Evolutionary conservation across 2,797 vertebrate genomes (phyloP).

Genomic region (Notolabrus celidotus): DNA sequence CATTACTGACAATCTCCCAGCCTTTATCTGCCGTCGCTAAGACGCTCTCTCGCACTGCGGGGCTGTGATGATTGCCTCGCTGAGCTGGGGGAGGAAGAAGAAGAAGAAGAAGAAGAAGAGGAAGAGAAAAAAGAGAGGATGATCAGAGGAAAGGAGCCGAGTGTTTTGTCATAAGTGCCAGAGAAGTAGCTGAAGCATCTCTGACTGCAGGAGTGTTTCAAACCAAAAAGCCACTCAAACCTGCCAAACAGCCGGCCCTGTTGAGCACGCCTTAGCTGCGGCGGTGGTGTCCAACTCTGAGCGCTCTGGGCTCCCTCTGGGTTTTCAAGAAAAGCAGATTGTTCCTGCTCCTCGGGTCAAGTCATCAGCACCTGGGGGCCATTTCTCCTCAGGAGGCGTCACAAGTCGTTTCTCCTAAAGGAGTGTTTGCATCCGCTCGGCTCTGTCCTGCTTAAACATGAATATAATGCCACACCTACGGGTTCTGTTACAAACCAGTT

Average conservation of each 20-base stretch:
- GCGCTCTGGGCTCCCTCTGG: slow-evolving; percentile 49
- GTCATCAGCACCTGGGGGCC: slow-evolving; percentile 16
- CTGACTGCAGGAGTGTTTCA: slow-evolving; percentile 53
- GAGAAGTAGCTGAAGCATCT: slow-evolving; percentile 38
- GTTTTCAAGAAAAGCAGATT: slow-evolving; percentile 22
- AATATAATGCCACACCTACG: slow-evolving; percentile 18
- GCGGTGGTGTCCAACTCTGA: slow-evolving; percentile 51
- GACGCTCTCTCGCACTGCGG: slow-evolving; percentile 49
- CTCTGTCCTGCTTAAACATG: slow-evolving; percentile 32
- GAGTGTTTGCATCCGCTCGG: slow-evolving; percentile 5
- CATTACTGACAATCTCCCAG: slow-evolving; percentile 78
- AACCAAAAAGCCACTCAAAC: slow-evolving; percentile 62
- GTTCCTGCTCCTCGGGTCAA: slow-evolving; percentile 33
- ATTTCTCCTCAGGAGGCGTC: slow-evolving; percentile 29
- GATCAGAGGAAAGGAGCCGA: slow-evolving; percentile 50
- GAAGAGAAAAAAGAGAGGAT: slow-evolving; percentile 23
- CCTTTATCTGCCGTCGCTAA: slow-evolving; percentile 76
- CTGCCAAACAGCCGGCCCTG: slow-evolving; percentile 64
- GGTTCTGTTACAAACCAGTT: slow-evolving; percentile 23
- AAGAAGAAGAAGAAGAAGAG: not conserved
- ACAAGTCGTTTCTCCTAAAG: slow-evolving; percentile 16
- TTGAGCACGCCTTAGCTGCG: slow-evolving; percentile 55
- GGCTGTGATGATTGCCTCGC: slow-evolving; percentile 70
- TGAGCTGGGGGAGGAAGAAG: slow-evolving; percentile 38
- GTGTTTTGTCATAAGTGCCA: slow-evolving; percentile 43